These are phyloP conservation scores for Chondrosia reniformis DNA, from an alignment of 37 sponge, comb jelly and placozoan species.

Conservation along the genomic window DNA sequence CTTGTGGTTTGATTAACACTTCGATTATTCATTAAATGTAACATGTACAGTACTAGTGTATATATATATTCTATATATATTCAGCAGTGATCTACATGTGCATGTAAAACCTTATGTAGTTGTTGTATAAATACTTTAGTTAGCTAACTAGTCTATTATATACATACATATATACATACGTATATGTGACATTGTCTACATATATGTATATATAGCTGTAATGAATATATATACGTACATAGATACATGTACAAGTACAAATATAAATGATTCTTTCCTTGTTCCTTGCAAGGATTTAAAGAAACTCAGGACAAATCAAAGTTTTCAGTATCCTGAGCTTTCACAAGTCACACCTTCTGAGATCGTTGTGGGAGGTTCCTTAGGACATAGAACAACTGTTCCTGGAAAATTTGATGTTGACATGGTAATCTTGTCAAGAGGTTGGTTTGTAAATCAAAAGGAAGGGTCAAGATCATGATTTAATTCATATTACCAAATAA, in stretches of 20 bases:
- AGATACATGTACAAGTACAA: neutral
- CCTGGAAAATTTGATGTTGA: constrained; percentile 30
- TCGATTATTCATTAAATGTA: too few relatives aligned
- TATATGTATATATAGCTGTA: too few relatives aligned
- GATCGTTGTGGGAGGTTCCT: constrained; percentile 2
- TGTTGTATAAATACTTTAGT: neutral
- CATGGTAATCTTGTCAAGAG: neutral
- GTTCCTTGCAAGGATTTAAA: neutral
- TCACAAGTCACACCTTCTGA: neutral
- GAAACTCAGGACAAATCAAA: neutral
- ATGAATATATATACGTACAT: neutral
- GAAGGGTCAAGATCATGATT: neutral
- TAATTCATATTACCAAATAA: too few relatives aligned
- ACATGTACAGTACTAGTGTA: too few relatives aligned
- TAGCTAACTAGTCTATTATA: too few relatives aligned
- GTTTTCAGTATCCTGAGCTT: neutral
- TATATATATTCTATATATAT: too few relatives aligned
- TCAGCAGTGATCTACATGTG: too few relatives aligned
- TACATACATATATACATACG: too few relatives aligned
- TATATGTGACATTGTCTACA: too few relatives aligned
- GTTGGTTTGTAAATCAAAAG: neutral
- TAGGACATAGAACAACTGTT: constrained; percentile 16
- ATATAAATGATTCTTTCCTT: neutral
- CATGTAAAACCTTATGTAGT: neutral
- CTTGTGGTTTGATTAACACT: too few relatives aligned